phyloP scores from a whole-genome alignment of 2,797 vertebrate species.

The Cynodonichthys magdalenae region DNA sequence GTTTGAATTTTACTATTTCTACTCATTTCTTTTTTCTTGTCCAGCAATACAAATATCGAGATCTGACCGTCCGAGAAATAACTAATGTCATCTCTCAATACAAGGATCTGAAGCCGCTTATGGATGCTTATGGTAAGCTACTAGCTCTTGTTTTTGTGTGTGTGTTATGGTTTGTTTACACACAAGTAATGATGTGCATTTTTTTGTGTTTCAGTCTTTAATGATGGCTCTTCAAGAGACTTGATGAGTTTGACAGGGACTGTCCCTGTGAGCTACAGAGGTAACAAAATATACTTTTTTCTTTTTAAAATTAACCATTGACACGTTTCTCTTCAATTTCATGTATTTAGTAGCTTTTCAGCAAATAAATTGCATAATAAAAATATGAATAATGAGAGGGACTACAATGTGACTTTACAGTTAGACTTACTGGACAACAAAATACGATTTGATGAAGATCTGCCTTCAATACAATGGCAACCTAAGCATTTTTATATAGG shows the following conservation, averaged over 20 bases:
- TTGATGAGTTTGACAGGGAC: constrained; percentile 96
- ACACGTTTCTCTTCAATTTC: not conserved
- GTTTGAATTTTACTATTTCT: not conserved
- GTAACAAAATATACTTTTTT: constrained; percentile 61
- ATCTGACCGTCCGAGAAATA: constrained; percentile 93
- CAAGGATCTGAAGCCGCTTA: constrained; percentile 96
- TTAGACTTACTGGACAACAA: no score
- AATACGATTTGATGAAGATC: no score
- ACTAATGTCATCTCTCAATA: constrained; percentile 91
- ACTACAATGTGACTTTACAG: not conserved
- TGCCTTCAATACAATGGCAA: not conserved
- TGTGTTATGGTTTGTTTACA: not conserved
- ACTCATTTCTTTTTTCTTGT: constrained; percentile 9
- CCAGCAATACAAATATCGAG: constrained; percentile 96
- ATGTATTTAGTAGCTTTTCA: not conserved
- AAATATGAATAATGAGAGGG: no score
- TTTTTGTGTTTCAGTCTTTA: constrained; percentile 88
- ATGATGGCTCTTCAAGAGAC: constrained; percentile 93
- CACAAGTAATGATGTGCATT: not conserved
- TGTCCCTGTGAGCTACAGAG: constrained; percentile 95
- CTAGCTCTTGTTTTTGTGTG: not conserved
- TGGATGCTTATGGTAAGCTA: constrained; percentile 93
- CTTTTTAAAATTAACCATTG: no score
- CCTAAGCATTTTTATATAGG: no score
- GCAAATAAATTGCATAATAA: not conserved